Evolutionary conservation across 2,888 invertebrate genomes (phyloP), one percentile per base, ranked within the genome.

Genomic region (Acrocyrtus sp.): DNA sequence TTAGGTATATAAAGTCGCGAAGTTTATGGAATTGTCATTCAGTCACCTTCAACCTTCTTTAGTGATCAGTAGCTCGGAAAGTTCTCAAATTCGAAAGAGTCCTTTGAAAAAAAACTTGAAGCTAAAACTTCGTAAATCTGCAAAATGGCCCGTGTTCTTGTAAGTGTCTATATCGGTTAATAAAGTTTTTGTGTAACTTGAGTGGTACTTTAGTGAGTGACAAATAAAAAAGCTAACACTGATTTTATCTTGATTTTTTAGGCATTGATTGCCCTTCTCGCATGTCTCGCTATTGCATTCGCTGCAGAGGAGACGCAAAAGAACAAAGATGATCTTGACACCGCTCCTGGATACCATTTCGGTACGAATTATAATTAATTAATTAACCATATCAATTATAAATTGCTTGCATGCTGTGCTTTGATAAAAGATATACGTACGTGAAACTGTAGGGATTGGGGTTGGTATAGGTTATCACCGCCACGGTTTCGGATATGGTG

Each of bases 81-180:
- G 27, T 41, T 5, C 34, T 34, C 47, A 27, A 26, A 22, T 22
- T n/a, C n/a, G n/a, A n/a, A n/a, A n/a, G n/a, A n/a, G n/a, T n/a
- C n/a, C n/a, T n/a, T n/a, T n/a, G n/a, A n/a, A n/a, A n/a, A n/a
- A n/a, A n/a, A n/a, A n/a, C n/a, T 34, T 34, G 12, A 34, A 5
- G 34, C 24, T 41, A 19, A 17, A 17, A 27, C 53, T 27, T 27
- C 26, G 2, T 5, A 53, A 8, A 27, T 27, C 56, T n/a, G 26
- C 26, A 58, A 54, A 65, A 65, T 67, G 67, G 58, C 67, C 24
- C 57, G 67, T 43, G 17, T 58, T 57, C 57, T 67, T 58, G 67
- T 67, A 67, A 58, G 67, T 67, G 15, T 41, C 19, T 29, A 15
- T 51, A 17, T 15, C 21, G 6, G 10, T 19, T 3, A 22, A 15